phyloP scores from a whole-genome alignment of 2,888 invertebrate genomes.

The Cryptocheilus praepositus region DNA sequence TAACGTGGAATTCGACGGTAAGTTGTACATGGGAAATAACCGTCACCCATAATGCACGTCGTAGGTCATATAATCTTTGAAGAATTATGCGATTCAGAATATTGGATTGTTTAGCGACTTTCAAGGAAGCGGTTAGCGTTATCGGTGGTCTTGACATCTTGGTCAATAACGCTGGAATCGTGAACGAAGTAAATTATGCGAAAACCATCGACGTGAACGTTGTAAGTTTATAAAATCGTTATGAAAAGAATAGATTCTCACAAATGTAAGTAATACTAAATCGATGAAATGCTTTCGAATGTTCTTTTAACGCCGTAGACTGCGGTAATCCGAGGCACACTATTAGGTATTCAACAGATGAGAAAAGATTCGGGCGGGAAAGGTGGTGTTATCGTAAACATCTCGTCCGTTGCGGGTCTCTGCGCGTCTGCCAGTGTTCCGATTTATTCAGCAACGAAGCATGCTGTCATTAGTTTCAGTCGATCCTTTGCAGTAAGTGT shows the following conservation, averaged over 20 bases:
- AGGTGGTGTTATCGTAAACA: conserved; percentile 82
- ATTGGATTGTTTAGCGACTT: conserved; percentile 67
- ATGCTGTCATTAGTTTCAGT: conserved; percentile 71
- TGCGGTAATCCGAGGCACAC: conserved; percentile 72
- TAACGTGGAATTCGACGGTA: conserved; percentile 66
- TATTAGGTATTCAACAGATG: conserved; percentile 75
- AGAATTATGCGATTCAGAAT: neutral
- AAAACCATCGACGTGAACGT: conserved; percentile 69
- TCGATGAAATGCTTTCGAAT: no score
- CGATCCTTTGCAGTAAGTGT: conserved; percentile 67
- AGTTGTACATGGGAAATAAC: no score
- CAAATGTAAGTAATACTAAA: no score
- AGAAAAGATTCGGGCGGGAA: conserved; percentile 74
- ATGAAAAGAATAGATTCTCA: no score
- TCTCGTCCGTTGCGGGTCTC: conserved; percentile 79
- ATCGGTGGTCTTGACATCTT: conserved; percentile 78
- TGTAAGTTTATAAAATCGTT: conserved; percentile 52
- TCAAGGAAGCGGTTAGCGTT: conserved; percentile 73
- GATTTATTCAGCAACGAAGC: conserved; percentile 79
- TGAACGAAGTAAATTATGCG: conserved; percentile 64
- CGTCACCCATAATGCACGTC: no score
- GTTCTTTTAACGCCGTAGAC: conserved; percentile 59
- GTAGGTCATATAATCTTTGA: conserved; percentile 4
- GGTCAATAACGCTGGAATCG: conserved; percentile 71
- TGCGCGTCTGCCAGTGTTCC: conserved; percentile 76